Conservation (phyloP, 2,113 vertebrate genomes). For the Brienomyrus brachyistius region DNA sequence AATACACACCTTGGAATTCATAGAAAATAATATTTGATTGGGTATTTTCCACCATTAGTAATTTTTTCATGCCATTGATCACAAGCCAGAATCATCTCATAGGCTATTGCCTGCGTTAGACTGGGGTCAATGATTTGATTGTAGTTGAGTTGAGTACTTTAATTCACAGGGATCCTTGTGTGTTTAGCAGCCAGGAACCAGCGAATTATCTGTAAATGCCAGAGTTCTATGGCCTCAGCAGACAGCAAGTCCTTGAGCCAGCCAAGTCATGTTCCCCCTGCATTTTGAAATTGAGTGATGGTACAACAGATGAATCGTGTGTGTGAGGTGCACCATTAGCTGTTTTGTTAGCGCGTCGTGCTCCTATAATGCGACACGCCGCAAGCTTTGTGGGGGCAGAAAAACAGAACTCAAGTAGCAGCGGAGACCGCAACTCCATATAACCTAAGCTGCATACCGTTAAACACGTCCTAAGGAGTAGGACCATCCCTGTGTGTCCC, state of each 20-base stretch:
- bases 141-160: background rate
- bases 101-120: background rate
- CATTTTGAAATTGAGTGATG: background rate
- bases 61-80: background rate
- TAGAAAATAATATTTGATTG: background rate
- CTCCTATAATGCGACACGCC: background rate
- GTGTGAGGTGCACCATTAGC: background rate
- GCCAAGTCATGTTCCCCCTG: background rate
- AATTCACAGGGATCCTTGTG: background rate
- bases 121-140: background rate
- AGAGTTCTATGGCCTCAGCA: background rate
- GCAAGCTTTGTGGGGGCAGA: background rate
- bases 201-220: background rate
- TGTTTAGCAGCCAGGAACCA: background rate
- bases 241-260: background rate
- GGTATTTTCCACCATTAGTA: background rate
- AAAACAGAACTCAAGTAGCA: background rate
- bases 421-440: background rate
- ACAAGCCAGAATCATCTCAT: background rate
- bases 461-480: background rate
- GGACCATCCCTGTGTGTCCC: background rate
- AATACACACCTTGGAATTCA: background rate
- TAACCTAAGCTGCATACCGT: background rate
- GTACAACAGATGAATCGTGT: background rate
- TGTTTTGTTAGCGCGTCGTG: background rate